A percentile compares a stretch with the other conserved stretches of the same genome.
Conservation (phyloP, 2,888 invertebrate species). For the Melieria picta region DNA sequence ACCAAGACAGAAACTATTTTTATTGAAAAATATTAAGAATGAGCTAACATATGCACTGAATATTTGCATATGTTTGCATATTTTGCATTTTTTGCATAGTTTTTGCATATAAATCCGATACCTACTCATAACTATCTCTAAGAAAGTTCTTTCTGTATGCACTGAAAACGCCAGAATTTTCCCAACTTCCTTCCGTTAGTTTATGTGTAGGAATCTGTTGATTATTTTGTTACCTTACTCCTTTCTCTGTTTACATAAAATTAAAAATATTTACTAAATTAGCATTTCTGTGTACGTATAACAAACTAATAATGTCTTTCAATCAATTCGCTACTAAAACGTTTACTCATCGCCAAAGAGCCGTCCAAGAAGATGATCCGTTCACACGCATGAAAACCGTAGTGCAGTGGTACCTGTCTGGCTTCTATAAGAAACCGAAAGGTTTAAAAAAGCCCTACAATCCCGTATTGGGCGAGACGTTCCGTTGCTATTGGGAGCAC, state of each 20-base stretch:
- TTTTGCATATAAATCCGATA: no score
- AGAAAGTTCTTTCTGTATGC: no score
- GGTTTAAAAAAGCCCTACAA: conserved; percentile 96
- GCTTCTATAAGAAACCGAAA: conserved; percentile 93
- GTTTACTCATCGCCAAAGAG: conserved; percentile 67
- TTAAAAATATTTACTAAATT: not conserved
- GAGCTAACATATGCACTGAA: no score
- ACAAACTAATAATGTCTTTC: not conserved
- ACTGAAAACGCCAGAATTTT: no score
- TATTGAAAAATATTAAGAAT: no score
- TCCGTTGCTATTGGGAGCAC: conserved; percentile 92
- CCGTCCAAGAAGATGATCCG: conserved; percentile 85
- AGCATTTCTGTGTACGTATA: not conserved
- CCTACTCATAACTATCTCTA: no score
- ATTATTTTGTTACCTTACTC: not conserved
- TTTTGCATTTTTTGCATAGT: no score
- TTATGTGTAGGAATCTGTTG: not conserved
- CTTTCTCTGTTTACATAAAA: not conserved
- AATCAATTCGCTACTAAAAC: conserved; percentile 45
- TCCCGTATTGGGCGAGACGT: conserved; percentile 92
- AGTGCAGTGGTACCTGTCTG: conserved; percentile 91
- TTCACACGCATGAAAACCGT: conserved; percentile 89
- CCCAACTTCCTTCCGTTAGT: no score
- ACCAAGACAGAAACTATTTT: no score
- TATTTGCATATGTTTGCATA: no score